Evolutionary conservation across 30 jellyfish, hydroid and myxozoan species (phyloP).

Genomic region (Aurelia coerulea): DNA sequence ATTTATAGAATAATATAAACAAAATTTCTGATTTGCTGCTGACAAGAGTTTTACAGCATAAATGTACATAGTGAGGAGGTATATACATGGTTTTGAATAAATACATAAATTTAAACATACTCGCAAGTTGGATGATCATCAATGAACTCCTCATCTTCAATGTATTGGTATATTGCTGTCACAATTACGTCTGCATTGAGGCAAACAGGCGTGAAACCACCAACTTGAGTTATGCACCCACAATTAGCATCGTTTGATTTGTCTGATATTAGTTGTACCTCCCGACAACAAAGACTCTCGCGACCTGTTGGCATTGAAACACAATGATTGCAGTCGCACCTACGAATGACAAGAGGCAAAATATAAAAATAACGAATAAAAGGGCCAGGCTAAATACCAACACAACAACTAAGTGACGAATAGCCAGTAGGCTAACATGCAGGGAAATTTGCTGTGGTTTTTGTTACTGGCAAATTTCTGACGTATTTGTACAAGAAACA

Average conservation of each 20-base stretch:
- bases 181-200: constrained; percentile 25
- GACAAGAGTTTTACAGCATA: too few relatives aligned
- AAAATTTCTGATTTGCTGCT: too few relatives aligned
- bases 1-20: too few relatives aligned
- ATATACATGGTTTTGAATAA: too few relatives aligned
- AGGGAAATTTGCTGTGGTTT: background rate
- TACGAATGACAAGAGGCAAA: background rate
- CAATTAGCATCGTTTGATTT: constrained; percentile 20
- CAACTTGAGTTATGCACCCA: constrained; percentile 35
- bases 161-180: too few relatives aligned
- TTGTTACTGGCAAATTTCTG: background rate
- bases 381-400: constrained; percentile 5
- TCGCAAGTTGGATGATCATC: constrained; percentile 35
- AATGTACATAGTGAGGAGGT: too few relatives aligned
- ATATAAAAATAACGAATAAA: background rate
- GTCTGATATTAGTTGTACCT: constrained; percentile 7
- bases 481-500: background rate
- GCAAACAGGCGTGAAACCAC: constrained; percentile 42
- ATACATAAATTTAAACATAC: background rate
- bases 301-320: constrained; percentile 21
- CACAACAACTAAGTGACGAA: background rate
- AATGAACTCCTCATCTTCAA: too few relatives aligned
- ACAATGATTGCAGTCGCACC: constrained; percentile 30
- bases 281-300: constrained; percentile 28
- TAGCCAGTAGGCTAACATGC: background rate